A percentile compares a stretch with the other conserved stretches of the same genome.
Conservation (phyloP, 2,797 vertebrate species). For the Clamator glandarius region DNA sequence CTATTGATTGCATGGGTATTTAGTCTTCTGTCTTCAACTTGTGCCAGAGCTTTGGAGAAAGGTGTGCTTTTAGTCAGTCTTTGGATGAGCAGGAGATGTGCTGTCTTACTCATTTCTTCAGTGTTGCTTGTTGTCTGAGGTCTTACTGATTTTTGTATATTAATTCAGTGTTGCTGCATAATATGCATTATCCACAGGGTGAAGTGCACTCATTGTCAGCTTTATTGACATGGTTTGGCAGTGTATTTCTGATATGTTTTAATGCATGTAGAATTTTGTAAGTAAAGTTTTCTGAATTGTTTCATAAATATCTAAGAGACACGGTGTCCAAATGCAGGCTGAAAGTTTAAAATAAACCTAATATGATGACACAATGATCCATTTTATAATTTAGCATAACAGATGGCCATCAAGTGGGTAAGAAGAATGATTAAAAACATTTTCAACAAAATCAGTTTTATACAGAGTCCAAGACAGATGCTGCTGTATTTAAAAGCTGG, state of each 20-base stretch:
- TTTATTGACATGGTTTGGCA: background rate
- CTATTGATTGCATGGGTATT: background rate
- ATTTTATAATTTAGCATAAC: background rate
- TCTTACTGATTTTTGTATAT: conserved; percentile 65
- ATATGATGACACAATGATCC: background rate
- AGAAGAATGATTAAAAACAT: background rate
- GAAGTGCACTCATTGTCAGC: background rate
- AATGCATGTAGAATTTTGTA: background rate
- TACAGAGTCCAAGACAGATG: background rate
- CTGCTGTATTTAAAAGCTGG: background rate
- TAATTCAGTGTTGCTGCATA: conserved; percentile 30
- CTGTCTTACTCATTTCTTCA: conserved; percentile 46
- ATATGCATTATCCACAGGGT: conserved; percentile 32
- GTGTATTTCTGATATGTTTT: background rate
- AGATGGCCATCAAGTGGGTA: background rate
- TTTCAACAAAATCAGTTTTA: conserved; percentile 7
- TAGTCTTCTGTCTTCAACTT: conserved; percentile 22
- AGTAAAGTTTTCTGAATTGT: background rate
- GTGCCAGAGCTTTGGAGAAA: conserved; percentile 28
- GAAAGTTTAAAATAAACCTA: background rate
- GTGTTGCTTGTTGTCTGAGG: conserved; percentile 47
- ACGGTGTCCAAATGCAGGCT: background rate
- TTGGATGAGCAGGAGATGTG: background rate
- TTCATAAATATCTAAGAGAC: background rate
- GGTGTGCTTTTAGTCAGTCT: conserved; percentile 28